Percentiles rank a stretch among this genome's conserved stretches.
Evolutionary conservation across 2,797 vertebrate genomes (phyloP).

Genomic region (Muscicapa comitata): DNA sequence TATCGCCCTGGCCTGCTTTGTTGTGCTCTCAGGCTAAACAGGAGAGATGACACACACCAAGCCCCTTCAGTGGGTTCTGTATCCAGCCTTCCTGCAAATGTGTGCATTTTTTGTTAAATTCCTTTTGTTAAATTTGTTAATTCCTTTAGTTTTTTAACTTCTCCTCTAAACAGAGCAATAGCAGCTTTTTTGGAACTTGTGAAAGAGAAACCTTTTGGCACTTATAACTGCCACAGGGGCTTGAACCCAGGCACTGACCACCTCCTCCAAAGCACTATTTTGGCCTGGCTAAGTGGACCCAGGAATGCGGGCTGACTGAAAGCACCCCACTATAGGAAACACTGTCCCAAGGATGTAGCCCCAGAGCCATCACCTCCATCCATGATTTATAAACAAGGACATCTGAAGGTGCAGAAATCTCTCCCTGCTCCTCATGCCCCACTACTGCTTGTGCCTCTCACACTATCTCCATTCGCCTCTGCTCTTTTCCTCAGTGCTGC

Average conservation of each 20-base stretch:
- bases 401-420: neutral
- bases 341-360: accelerated
- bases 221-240: neutral
- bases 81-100: neutral
- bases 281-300: neutral
- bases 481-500: accelerated
- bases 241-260: neutral
- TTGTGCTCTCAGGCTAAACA: neutral
- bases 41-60: accelerated
- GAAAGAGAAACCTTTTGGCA: neutral
- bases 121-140: neutral
- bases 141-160: neutral
- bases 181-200: neutral
- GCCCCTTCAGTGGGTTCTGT: neutral
- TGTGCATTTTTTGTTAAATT: neutral
- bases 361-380: neutral
- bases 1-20: neutral
- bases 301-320: neutral
- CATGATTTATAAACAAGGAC: neutral
- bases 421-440: accelerated
- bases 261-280: neutral
- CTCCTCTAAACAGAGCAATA: neutral
- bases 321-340: neutral
- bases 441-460: accelerated
- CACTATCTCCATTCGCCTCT: accelerated